Base-by-base conservation (phyloP, 2,797 vertebrate species). In the Phataginus tetradactyla region DNA sequence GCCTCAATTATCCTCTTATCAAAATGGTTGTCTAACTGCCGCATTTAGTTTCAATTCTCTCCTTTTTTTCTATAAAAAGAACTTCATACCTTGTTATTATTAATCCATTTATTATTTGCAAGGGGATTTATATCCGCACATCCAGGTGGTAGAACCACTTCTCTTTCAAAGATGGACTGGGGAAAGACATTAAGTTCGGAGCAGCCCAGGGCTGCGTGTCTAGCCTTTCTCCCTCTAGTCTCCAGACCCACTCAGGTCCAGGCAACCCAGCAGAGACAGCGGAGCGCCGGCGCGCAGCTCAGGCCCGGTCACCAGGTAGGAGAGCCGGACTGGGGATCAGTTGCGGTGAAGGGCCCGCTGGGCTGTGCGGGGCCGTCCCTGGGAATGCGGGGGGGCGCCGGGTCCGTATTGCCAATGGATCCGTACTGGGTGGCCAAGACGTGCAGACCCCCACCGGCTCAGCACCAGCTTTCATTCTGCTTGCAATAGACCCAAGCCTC, bases 1-100 rank as follows among this genome's bases (percentile, higher is more conserved):
- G 99, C 99, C 99, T 99, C 99, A 99, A 99, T 99, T 99, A 99
- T 99, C 99, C 99, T 99, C 99, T 99, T 99, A 99, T 99, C 99
- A 99, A 99, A 99, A 99, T 99, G 99, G 99, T 99, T 99, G 99
- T 99, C 99, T 99, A 99, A 99, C 99, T 99, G 99, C 99, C 99
- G 99, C 99, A 99, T 99, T 99, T 99, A 99, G 99, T 99, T 99
- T 99, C 99, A 99, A 99, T 99, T 99, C 99, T 99, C 99, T 99
- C 99, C 98, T 99, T 99, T 99, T 98, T 99, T 98, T 99, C 99
- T 99, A 99, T 99, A 99, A 99, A 99, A 99, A 99, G 99, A 99
- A 99, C 99, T 99, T 99, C 99, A 99, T 99, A 99, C 99, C 99
- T 99, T 99, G 99, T 99, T 99, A 99, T 99, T 99, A 99, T 99